Conservation (phyloP, 2,797 vertebrate species). For the Halcyon chelicuti region DNA sequence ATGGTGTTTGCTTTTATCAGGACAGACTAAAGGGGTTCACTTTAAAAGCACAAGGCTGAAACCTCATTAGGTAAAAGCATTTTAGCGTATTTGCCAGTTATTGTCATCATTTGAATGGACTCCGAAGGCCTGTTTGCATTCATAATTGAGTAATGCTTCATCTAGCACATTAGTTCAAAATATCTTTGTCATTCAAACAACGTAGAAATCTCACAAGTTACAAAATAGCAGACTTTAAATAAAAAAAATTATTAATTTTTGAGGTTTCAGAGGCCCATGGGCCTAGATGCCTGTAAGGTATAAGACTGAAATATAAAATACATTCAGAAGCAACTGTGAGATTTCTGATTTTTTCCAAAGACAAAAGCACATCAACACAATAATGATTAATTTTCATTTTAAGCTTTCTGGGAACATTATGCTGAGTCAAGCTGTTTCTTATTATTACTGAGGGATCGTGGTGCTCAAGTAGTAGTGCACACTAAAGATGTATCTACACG, state of each 20-base stretch:
- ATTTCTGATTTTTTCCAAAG: not conserved
- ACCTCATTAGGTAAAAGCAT: conserved; percentile 3
- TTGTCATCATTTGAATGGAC: not conserved
- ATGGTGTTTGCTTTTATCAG: not conserved
- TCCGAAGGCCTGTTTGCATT: conserved; percentile 32
- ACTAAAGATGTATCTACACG: not conserved
- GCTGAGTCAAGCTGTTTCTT: not conserved
- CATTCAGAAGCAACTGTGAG: not conserved
- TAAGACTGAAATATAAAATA: not conserved
- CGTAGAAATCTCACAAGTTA: not conserved
- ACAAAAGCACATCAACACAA: not conserved
- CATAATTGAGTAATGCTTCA: conserved; percentile 30
- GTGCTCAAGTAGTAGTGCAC: not conserved
- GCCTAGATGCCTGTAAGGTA: not conserved
- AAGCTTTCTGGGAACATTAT: not conserved
- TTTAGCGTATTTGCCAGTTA: conserved; percentile 15
- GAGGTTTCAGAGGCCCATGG: not conserved
- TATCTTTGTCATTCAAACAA: not conserved
- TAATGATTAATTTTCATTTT: not conserved
- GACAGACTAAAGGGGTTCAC: not conserved
- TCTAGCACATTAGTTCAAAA: conserved; percentile 27
- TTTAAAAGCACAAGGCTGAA: not conserved
- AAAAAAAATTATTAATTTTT: not conserved
- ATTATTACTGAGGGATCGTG: not conserved
- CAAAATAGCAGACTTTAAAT: not conserved